phyloP scores from a whole-genome alignment of 2,113 vertebrate species.

The Pelecanus crispus region DNA sequence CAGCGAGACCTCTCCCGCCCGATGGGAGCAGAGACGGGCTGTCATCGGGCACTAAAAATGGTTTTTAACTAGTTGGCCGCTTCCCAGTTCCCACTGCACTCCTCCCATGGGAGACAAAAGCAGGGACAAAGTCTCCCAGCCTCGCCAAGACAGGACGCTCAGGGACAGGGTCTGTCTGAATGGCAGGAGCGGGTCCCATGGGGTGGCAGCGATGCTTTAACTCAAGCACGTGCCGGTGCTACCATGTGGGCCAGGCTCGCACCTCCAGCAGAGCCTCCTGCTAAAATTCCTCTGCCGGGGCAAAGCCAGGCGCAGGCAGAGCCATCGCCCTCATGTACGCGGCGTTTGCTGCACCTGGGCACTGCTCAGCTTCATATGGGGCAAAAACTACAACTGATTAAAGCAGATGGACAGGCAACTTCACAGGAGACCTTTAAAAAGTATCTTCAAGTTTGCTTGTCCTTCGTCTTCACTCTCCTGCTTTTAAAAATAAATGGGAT shows the following conservation, averaged over 20 bases:
- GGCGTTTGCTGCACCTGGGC: rapidly evolving
- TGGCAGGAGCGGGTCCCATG: rapidly evolving
- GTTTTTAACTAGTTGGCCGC: neutral
- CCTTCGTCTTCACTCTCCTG: neutral
- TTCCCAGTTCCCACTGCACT: neutral
- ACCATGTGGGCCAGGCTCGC: rapidly evolving
- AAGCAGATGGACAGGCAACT: neutral
- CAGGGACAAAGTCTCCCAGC: neutral
- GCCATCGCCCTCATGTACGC: rapidly evolving
- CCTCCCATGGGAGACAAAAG: neutral
- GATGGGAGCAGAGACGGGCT: rapidly evolving
- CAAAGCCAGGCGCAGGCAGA: neutral
- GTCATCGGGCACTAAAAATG: neutral
- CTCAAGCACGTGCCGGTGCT: rapidly evolving
- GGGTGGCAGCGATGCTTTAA: neutral
- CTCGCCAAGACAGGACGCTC: rapidly evolving
- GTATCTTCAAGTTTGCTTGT: neutral
- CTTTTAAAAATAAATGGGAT: neutral
- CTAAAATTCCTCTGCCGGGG: neutral
- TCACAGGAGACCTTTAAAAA: neutral
- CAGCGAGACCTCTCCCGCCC: rapidly evolving
- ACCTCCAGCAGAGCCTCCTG: neutral
- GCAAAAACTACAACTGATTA: neutral
- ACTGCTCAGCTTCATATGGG: rapidly evolving
- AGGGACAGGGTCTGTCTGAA: neutral